Evolutionary conservation across 1,140 invertebrate genomes (phyloP).

Genomic region (Aphelinus certus): DNA sequence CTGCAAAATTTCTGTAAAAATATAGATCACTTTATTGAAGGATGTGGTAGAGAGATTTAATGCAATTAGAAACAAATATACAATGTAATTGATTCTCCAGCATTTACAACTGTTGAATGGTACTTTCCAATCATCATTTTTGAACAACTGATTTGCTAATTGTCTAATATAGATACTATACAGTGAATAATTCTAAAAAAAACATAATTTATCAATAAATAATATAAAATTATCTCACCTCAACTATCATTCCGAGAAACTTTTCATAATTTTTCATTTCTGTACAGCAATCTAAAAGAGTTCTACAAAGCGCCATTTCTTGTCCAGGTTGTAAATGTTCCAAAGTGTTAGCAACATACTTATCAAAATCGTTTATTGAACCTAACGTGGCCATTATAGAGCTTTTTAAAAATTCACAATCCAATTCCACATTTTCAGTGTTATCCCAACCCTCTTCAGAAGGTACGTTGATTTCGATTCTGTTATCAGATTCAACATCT

Average conservation of each 20-base stretch:
- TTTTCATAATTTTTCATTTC: constrained; percentile 30
- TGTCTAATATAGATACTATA: background rate
- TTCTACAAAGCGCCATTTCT: constrained; percentile 23
- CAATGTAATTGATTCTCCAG: background rate
- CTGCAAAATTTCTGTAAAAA: constrained; percentile 32
- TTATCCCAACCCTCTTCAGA: constrained; percentile 7
- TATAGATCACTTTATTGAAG: background rate
- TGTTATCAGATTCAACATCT: constrained; percentile 7
- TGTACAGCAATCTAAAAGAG: constrained; percentile 30
- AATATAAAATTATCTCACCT: constrained; percentile 13
- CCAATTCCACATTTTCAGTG: constrained; percentile 21
- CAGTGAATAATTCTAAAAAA: background rate
- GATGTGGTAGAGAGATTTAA: background rate
- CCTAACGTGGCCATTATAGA: constrained; percentile 15
- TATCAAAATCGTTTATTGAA: constrained; percentile 27
- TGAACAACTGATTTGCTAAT: background rate
- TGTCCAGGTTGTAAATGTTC: constrained; percentile 7
- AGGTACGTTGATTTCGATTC: constrained; percentile 17
- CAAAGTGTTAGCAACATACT: constrained; percentile 14
- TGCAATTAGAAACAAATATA: background rate
- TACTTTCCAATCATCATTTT: background rate
- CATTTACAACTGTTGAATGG: background rate
- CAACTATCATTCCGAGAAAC: constrained; percentile 25
- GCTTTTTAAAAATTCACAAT: constrained; percentile 25
- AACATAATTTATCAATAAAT: background rate